A percentile compares a stretch with the other conserved stretches of the same genome.
Conservation (phyloP, 2,113 vertebrate genomes). For the Oxyura jamaicensis region DNA sequence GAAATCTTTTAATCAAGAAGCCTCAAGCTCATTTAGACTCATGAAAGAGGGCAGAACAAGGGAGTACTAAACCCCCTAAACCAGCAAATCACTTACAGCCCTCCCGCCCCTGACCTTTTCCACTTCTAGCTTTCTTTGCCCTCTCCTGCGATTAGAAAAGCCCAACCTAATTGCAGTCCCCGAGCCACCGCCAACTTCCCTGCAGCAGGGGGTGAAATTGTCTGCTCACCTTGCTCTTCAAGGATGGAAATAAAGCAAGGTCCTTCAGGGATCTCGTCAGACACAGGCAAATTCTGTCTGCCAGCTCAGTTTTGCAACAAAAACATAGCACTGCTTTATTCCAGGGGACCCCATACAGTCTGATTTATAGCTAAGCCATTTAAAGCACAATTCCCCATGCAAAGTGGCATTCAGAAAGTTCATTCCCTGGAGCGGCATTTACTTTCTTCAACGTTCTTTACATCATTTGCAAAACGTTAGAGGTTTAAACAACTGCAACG, state of each 20-base stretch:
- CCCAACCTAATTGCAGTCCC: not conserved
- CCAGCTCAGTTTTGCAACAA: slow-evolving; percentile 37
- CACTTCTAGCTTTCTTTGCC: not conserved
- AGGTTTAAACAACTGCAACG: not conserved
- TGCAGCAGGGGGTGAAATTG: not conserved
- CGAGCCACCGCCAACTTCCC: not conserved
- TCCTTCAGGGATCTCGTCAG: not conserved
- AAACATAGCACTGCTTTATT: slow-evolving; percentile 15
- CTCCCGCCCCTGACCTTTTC: not conserved
- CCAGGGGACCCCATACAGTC: slow-evolving; percentile 1
- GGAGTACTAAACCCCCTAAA: slow-evolving; percentile 2
- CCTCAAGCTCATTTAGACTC: not conserved
- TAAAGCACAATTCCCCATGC: slow-evolving; percentile 3
- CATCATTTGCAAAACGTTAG: not conserved
- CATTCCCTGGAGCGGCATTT: not conserved
- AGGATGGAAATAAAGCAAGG: not conserved
- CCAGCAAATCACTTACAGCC: slow-evolving; percentile 4
- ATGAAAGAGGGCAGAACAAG: not conserved
- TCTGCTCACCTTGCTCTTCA: not conserved
- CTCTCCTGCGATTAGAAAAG: not conserved
- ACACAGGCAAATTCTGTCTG: slow-evolving; percentile 39
- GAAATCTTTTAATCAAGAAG: not conserved
- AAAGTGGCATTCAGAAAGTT: slow-evolving; percentile 21
- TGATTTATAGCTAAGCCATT: slow-evolving; percentile 15
- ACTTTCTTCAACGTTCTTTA: not conserved